Conservation (phyloP, 92 coral and sea anemone genomes). For the Metridium senile region DNA sequence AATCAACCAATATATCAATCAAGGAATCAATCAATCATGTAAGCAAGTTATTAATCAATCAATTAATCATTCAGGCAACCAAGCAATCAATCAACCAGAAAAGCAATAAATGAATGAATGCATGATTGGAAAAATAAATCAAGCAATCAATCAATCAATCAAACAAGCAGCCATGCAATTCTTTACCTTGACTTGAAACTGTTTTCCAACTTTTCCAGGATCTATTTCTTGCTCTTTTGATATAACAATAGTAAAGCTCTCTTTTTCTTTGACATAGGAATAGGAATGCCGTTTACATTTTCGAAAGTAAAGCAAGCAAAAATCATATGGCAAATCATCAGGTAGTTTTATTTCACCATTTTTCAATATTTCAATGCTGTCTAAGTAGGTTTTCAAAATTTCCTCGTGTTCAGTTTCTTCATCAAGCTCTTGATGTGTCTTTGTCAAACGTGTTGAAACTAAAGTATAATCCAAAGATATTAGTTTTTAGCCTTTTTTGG, state of each 20-base stretch:
- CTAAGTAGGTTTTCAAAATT: slow-evolving; percentile 2
- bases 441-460: not conserved
- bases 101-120: no score
- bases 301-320: slow-evolving; percentile 4
- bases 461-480: no score
- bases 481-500: no score
- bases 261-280: not conserved
- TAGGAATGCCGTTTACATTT: slow-evolving; percentile 15
- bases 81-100: no score
- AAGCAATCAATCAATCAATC: no score
- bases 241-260: slow-evolving; percentile 1
- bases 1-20: no score
- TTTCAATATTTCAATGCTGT: not conserved
- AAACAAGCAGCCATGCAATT: no score
- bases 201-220: not conserved
- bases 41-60: no score
- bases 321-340: slow-evolving; percentile 12
- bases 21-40: no score
- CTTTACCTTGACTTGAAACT: slow-evolving; percentile 1
- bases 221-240: slow-evolving; percentile 23
- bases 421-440: not conserved
- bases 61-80: no score
- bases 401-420: slow-evolving; percentile 5
- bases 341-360: slow-evolving; percentile 6
- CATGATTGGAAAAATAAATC: no score